Evolutionary conservation across 2,113 vertebrate species (phyloP), one percentile per base, ranked within the genome.

Genomic region (Hypocryptadius cinnamomeus): DNA sequence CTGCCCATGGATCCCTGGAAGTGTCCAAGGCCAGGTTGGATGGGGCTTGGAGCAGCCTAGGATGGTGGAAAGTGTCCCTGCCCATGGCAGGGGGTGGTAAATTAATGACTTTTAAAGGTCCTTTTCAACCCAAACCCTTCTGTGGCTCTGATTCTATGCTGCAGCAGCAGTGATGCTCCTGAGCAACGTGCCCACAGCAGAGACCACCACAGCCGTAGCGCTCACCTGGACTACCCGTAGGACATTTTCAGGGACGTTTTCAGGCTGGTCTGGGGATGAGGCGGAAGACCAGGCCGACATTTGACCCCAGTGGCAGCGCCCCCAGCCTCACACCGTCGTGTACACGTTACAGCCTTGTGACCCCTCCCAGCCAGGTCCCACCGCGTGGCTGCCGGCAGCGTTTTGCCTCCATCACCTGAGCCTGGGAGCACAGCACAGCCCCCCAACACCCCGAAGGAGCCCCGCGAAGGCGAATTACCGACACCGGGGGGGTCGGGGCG

Each of bases 171-270:
- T 1, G 6, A 4, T 1, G 8, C 4, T 44, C 17, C 54, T 4
- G 30, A 69, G 50, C 19, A 28, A 7, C 0, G 0, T 1, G 11
- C 23, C 33, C 5, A 2, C 23, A 27, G 1, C 2, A n/a, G 15
- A 48, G 33, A 20, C 13, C 35, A 7, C 20, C 94, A 8, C 31
- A 35, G 30, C 39, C 20, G 1, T 7, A 31, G 30, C 21, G 57
- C 17, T 35, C 50, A 37, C 37, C 42, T 5, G 25, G 8, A 24
- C 74, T 42, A 37, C 42, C 37, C 33, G 12, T 2, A 42, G 51
- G 59, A 35, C 85, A 44, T 39, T 59, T 57, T 5, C 66, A 48
- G 66, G 20, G 31, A 21, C 25, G 1, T 35, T 79, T 42, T 11
- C 44, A 23, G 66, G 27, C 51, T 44, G 37, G 15, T 18, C 4